Conservation (phyloP, 2,113 vertebrate species). For the Athene cunicularia region DNA sequence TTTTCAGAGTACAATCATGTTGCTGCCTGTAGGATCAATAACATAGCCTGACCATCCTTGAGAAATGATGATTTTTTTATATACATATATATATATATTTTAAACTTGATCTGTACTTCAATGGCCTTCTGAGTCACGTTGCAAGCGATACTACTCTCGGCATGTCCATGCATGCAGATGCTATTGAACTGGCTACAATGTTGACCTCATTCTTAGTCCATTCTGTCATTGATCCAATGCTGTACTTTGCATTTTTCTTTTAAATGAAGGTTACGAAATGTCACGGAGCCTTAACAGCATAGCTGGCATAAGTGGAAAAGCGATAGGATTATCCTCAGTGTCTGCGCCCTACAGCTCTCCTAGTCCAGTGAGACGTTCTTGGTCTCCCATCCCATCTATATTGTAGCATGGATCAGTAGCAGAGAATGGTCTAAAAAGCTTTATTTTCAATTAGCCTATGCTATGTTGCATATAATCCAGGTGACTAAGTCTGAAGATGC, state of each 20-base stretch:
- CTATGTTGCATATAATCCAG: slow-evolving; percentile 68
- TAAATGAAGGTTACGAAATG: slow-evolving; percentile 90
- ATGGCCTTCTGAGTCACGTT: slow-evolving; percentile 64
- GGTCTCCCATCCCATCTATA: slow-evolving; percentile 90
- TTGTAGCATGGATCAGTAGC: slow-evolving; percentile 82
- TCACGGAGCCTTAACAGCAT: slow-evolving; percentile 89
- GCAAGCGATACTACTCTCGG: slow-evolving; percentile 70
- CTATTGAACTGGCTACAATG: slow-evolving; percentile 71
- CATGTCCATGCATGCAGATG: slow-evolving; percentile 82
- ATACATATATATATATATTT: neutral
- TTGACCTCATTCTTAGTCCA: slow-evolving; percentile 84
- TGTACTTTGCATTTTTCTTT: slow-evolving; percentile 84
- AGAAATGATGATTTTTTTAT: neutral
- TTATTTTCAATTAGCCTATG: slow-evolving; percentile 71
- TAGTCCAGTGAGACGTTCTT: slow-evolving; percentile 88
- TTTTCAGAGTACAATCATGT: slow-evolving; percentile 45
- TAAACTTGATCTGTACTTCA: slow-evolving; percentile 15
- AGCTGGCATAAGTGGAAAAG: slow-evolving; percentile 84
- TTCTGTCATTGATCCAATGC: slow-evolving; percentile 80
- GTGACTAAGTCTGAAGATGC: slow-evolving; percentile 71
- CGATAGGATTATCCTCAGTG: slow-evolving; percentile 84
- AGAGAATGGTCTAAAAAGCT: slow-evolving; percentile 76
- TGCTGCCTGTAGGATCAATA: slow-evolving; percentile 49
- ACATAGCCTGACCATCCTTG: neutral
- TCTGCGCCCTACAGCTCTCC: slow-evolving; percentile 88